A percentile compares a stretch with the other conserved stretches of the same genome.
These are phyloP conservation scores for Rhamphomyia laevipes DNA, from an alignment of 2,888 invertebrate genomes.

Conservation along the genomic window DNA sequence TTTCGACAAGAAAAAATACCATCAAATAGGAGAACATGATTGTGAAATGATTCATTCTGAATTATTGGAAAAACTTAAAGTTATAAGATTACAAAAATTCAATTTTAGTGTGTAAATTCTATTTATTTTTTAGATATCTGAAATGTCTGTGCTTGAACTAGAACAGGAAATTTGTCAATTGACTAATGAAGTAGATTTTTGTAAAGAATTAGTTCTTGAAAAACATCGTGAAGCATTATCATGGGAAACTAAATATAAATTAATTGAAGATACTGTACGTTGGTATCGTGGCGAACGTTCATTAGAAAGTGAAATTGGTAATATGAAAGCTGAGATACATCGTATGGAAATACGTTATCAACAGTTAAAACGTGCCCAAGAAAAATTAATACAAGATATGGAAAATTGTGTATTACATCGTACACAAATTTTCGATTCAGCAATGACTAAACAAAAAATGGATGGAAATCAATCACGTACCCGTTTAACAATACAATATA, in stretches of 20 bases:
- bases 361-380: constrained; percentile 33
- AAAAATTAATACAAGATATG: constrained; percentile 45
- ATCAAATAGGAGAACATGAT: constrained; percentile 42
- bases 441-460: constrained; percentile 44
- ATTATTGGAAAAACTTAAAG: constrained; percentile 41
- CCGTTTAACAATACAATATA: constrained; percentile 42
- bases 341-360: constrained; percentile 57
- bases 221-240: constrained; percentile 57
- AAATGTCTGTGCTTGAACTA: constrained; percentile 52
- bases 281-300: constrained; percentile 53
- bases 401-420: constrained; percentile 52
- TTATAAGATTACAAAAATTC: constrained; percentile 15
- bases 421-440: constrained; percentile 48
- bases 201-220: constrained; percentile 44
- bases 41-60: constrained; percentile 44
- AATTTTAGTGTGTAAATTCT: no score
- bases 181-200: constrained; percentile 50
- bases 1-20: constrained; percentile 42
- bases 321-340: constrained; percentile 71
- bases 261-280: constrained; percentile 59
- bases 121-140: constrained; percentile 45
- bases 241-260: constrained; percentile 69
- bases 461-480: constrained; percentile 38
- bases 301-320: constrained; percentile 56
- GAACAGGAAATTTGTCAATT: constrained; percentile 55